Base-by-base conservation (phyloP, 2,113 vertebrate genomes). In the Saguinus imperator region DNA sequence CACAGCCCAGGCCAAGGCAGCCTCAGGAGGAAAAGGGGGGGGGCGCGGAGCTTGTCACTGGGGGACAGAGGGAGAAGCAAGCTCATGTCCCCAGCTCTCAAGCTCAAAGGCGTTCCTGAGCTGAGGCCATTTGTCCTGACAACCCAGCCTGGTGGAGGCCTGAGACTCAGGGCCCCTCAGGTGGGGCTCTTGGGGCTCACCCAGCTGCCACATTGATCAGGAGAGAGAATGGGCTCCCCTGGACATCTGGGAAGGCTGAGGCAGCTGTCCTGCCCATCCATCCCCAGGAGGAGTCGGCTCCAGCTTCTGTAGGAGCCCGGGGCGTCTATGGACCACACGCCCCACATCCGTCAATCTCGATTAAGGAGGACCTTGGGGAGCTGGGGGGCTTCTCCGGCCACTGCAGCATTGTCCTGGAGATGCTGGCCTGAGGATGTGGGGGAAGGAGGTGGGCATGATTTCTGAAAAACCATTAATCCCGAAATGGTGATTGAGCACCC, bases 321-420 rank as follows among this genome's bases (percentile, higher is more conserved):
- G 94, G 68, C 76, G 40, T 94, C 50, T 43, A 13, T 6, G 84
- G 91, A 85, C 55, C 40, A 29, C 79, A 40, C 1, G 48, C 80
- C 92, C 92, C 89, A 92, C 94, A 94, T 97, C 90, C 2, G 90
- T 98, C 97, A 96, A 77, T 91, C 95, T 94, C 50, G 32, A 98
- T 97, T 94, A 97, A 87, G 92, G 76, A 95, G 75, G 64, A 57
- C 96, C 27, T 5, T 35, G 0, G 96, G 94, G 89, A 89, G 52
- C 73, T n/a, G 21, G 81, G 81, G 40, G 89, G 75, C 80, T 89
- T 70, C 88, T 89, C 68, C 1, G 5, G 58, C 87, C 70, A 37
- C 79, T 4, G 37, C 50, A 50, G 93, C 66, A 89, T 92, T 96
- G 96, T 97, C 81, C 87, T 45, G 61, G 84, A 75, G 79, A 92